Base-by-base conservation (phyloP, 2,797 vertebrate genomes). In the Smutsia temminckii region DNA sequence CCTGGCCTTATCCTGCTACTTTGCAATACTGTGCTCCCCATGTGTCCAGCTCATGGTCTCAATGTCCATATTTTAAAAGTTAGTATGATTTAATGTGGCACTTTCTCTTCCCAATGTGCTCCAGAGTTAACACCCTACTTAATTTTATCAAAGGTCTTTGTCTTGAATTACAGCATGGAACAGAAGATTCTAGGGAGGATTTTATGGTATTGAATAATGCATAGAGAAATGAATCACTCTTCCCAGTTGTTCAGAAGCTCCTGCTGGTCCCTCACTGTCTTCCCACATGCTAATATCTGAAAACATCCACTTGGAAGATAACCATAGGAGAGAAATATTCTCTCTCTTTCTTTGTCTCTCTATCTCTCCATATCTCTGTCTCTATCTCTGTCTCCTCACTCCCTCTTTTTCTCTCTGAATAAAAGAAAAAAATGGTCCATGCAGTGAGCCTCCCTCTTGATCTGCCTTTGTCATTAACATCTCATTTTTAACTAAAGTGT, bases 401-500 rank as follows among this genome's bases (percentile, higher is more conserved):
- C 40, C 5, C 40, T 29, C 14, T 40, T 46, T 46, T 23, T 34
- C 49, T 75, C 42, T 34, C 53, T 8, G 16, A 71, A 34, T 93
- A 40, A 96, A 53, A 83, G 86, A 49, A 68, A 64, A 72, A 18
- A 85, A 46, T 16, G 75, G 32, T 34, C 85, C 27, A 21, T 74
- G 32, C 66, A 91, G 12, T 49, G 55, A 84, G 37, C 64, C 68
- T 95, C 55, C 55, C 51, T 89, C 90, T 94, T 83, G 61, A 79
- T 90, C 37, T 53, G 57, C 17, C 20, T 77, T 91, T 61, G 18
- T 89, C 69, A 97, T 83, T 96, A 93, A 89, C 86, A 93, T 85
- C 72, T 93, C 80, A 78, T 89, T 94, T 96, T 87, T 94, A 94
- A 92, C 42, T 63, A 85, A 83, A 86, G 32, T 69, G 80, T 83